Percentiles rank a stretch among this genome's conserved stretches.
Conservation (phyloP, 1,140 invertebrate species). For the Marisa cornuarietis region DNA sequence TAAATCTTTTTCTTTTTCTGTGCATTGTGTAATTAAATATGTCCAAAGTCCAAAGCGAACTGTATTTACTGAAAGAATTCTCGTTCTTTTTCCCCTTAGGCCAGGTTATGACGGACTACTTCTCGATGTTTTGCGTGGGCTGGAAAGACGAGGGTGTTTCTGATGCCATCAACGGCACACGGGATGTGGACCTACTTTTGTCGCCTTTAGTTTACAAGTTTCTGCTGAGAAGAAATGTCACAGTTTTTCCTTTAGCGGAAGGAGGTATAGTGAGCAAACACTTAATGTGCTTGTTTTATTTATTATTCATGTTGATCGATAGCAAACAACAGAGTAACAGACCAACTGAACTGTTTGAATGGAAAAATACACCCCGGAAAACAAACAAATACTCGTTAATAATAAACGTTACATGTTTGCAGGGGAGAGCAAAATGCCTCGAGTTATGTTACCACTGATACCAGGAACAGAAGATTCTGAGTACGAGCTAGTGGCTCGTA, state of each 20-base stretch:
- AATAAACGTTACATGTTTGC: not conserved
- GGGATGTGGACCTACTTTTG: no score
- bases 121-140: not conserved
- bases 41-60: no score
- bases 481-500: constrained; percentile 1
- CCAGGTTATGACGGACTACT: not conserved
- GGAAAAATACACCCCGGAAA: not conserved
- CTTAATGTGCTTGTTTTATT: no score
- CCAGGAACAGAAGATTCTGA: not conserved
- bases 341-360: not conserved
- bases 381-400: not conserved
- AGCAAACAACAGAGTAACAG: not conserved
- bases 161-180: not conserved
- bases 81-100: not conserved
- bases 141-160: constrained; percentile 2
- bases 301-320: no score
- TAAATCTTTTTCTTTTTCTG: not conserved
- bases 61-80: no score
- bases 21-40: no score
- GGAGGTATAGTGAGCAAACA: not conserved
- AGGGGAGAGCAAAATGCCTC: constrained; percentile 18
- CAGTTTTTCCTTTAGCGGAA: constrained; percentile 1
- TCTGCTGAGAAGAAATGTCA: constrained; percentile 1
- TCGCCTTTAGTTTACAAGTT: constrained; percentile 1
- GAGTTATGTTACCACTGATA: not conserved